These are phyloP conservation scores for Pterocles burchelli DNA, from an alignment of 2,113 vertebrate genomes.

Conservation along the genomic window DNA sequence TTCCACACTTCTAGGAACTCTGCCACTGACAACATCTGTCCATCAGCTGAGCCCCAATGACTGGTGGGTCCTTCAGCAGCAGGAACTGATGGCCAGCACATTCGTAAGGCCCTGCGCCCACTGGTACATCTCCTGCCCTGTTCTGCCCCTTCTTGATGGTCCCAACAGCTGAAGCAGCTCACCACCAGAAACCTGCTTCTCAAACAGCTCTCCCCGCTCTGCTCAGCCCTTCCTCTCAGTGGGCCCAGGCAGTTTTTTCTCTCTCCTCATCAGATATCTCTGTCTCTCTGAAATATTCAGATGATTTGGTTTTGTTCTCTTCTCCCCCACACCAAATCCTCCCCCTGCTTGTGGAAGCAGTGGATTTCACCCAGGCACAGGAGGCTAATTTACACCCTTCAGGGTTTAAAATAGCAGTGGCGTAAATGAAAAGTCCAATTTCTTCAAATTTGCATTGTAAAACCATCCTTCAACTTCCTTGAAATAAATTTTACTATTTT, in stretches of 20 bases:
- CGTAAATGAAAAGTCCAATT: slow-evolving; percentile 88
- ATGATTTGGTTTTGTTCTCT: slow-evolving; percentile 52
- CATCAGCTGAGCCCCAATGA: not conserved
- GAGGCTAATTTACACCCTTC: slow-evolving; percentile 83
- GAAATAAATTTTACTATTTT: slow-evolving; percentile 91
- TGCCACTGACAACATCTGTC: not conserved
- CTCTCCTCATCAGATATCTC: slow-evolving; percentile 10
- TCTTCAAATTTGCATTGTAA: slow-evolving; percentile 90
- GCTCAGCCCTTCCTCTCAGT: not conserved
- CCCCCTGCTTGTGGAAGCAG: slow-evolving; percentile 49
- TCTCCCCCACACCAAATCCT: slow-evolving; percentile 52
- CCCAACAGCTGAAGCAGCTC: not conserved
- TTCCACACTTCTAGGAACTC: not conserved
- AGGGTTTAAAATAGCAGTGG: slow-evolving; percentile 81
- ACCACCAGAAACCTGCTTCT: not conserved
- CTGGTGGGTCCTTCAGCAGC: not conserved
- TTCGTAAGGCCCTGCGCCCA: not conserved
- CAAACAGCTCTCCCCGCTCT: not conserved
- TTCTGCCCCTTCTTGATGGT: not conserved
- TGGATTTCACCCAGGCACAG: slow-evolving; percentile 60
- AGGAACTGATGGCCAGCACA: accelerated
- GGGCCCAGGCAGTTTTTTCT: not conserved
- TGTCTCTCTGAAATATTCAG: slow-evolving; percentile 51
- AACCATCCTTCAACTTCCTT: slow-evolving; percentile 88
- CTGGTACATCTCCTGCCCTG: not conserved